Percentiles rank a stretch among this genome's conserved stretches.
These are phyloP conservation scores for Yponomeuta sedellus DNA, from an alignment of 2,888 invertebrate genomes.

Conservation along the genomic window DNA sequence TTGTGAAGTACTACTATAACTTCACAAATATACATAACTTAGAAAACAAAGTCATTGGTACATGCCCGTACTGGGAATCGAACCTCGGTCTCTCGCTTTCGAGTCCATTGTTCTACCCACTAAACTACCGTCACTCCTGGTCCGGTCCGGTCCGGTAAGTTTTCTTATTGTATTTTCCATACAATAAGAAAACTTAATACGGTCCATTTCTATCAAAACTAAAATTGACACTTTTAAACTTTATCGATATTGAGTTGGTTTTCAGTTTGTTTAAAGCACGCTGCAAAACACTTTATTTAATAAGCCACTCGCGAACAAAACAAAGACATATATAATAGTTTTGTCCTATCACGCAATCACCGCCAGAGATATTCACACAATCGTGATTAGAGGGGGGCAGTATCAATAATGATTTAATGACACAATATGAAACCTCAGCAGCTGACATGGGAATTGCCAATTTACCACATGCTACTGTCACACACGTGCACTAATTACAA, in stretches of 20 bases:
- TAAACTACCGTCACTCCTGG: too few species aligned
- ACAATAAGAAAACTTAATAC: too few species aligned
- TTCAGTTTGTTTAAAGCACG: not conserved
- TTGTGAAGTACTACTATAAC: too few species aligned
- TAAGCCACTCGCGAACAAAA: not conserved
- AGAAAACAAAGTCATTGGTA: too few species aligned
- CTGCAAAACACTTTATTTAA: not conserved
- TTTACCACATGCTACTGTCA: slow-evolving; percentile 25
- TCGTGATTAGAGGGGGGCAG: not conserved
- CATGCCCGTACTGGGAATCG: too few species aligned
- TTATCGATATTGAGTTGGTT: not conserved
- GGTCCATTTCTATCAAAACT: too few species aligned
- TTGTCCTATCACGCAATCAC: not conserved
- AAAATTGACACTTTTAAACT: too few species aligned
- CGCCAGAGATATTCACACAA: not conserved
- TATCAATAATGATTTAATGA: slow-evolving; percentile 4
- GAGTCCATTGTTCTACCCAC: too few species aligned
- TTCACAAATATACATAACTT: too few species aligned
- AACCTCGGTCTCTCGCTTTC: too few species aligned
- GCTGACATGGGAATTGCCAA: slow-evolving; percentile 23
- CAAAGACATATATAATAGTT: not conserved
- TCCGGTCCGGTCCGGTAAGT: too few species aligned
- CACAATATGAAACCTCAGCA: slow-evolving; percentile 26
- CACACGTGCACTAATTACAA: slow-evolving; percentile 40
- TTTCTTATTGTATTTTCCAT: too few species aligned